Evolutionary conservation across 2,888 invertebrate species (phyloP).

Genomic region (Chrysolina oricalcia): DNA sequence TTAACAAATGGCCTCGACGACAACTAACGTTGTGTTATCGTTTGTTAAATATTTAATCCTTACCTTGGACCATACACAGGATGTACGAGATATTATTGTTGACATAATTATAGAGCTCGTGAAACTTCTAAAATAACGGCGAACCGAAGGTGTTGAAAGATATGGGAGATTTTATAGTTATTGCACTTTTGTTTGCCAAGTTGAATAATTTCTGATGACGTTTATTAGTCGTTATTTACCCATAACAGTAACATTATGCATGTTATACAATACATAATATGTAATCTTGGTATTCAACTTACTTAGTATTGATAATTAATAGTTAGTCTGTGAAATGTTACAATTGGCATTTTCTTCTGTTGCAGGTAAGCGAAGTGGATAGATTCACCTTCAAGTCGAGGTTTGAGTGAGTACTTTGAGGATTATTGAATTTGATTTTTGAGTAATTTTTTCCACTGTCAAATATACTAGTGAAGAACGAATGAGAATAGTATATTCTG

Average conservation of each 20-base stretch:
- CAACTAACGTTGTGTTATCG: not conserved
- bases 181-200: too few species aligned
- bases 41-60: conserved; percentile 5
- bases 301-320: not conserved
- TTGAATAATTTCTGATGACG: too few species aligned
- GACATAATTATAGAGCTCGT: not conserved
- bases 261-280: too few species aligned
- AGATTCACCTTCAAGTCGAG: not conserved
- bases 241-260: too few species aligned
- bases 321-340: not conserved
- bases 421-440: too few species aligned
- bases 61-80: conserved; percentile 2
- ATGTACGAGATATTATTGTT: not conserved
- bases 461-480: too few species aligned
- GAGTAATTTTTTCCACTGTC: too few species aligned
- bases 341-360: not conserved
- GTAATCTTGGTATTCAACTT: not conserved
- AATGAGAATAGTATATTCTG: too few species aligned
- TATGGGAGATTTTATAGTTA: too few species aligned
- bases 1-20: not conserved
- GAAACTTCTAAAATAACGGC: not conserved
- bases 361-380: conserved; percentile 2
- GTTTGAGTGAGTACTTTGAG: not conserved
- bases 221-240: too few species aligned
- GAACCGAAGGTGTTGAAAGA: not conserved